phyloP scores from a whole-genome alignment of 1,140 invertebrate species.

The Scaptomyza pallida region DNA sequence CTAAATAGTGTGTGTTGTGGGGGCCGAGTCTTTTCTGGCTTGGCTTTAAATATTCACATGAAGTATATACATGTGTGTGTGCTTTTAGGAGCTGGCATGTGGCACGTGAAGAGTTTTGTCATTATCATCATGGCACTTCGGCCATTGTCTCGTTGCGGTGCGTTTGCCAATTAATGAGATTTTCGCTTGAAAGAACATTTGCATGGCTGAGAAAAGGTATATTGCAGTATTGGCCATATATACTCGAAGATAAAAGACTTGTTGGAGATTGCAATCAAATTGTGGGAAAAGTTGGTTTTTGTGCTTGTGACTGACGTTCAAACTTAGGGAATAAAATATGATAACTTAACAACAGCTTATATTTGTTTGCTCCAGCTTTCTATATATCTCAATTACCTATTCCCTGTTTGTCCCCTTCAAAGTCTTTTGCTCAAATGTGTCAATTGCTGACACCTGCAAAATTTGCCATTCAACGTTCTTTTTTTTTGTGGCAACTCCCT shows the following conservation, averaged over 20 bases:
- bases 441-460: constrained; percentile 43
- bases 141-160: constrained; percentile 40
- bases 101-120: constrained; percentile 23
- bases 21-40: not conserved
- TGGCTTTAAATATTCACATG: constrained; percentile 57
- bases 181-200: constrained; percentile 20
- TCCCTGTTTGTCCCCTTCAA: not conserved
- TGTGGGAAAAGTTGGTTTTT: not conserved
- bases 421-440: constrained; percentile 21
- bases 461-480: constrained; percentile 14
- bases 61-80: not conserved
- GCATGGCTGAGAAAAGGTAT: not conserved
- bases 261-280: not conserved
- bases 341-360: not conserved
- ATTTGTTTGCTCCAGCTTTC: constrained; percentile 5
- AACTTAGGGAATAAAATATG: too few species aligned
- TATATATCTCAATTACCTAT: constrained; percentile 13
- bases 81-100: constrained; percentile 43
- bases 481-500: not conserved
- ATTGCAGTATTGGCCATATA: not conserved
- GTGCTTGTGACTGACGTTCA: too few species aligned
- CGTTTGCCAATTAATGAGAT: constrained; percentile 55
- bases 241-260: not conserved
- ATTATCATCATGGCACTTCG: constrained; percentile 30
- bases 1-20: constrained; percentile 7